Conservation (phyloP, 2,113 vertebrate genomes). For the Falco punctatus region DNA sequence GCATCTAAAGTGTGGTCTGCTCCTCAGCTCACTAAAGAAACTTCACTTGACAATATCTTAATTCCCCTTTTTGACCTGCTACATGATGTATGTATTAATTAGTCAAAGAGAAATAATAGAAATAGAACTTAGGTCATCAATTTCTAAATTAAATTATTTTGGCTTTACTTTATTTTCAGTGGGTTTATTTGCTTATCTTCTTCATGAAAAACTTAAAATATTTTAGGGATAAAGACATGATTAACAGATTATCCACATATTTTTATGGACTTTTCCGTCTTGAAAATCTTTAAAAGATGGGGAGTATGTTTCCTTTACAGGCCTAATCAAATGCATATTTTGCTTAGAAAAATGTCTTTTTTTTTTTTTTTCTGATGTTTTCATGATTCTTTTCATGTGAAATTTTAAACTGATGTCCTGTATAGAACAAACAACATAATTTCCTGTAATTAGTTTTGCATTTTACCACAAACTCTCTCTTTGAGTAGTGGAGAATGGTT, state of each 20-base stretch:
- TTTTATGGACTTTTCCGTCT: neutral
- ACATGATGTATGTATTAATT: neutral
- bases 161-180: neutral
- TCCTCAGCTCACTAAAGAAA: neutral
- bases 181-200: neutral
- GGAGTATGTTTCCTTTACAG: too few relatives aligned
- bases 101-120: neutral
- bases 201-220: neutral
- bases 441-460: too few relatives aligned
- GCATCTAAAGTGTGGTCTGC: fast-evolving
- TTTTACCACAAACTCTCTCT: too few relatives aligned
- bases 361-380: too few relatives aligned
- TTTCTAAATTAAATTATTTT: neutral
- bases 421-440: too few relatives aligned
- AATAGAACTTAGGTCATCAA: neutral
- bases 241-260: neutral
- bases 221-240: neutral
- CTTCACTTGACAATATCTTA: neutral
- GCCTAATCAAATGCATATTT: too few relatives aligned
- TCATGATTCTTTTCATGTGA: too few relatives aligned
- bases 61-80: neutral
- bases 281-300: neutral
- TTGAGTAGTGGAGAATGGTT: too few relatives aligned
- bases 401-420: too few relatives aligned
- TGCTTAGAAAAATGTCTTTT: too few relatives aligned